Base-by-base conservation (phyloP, 2,113 vertebrate species). In the Micromys minutus region DNA sequence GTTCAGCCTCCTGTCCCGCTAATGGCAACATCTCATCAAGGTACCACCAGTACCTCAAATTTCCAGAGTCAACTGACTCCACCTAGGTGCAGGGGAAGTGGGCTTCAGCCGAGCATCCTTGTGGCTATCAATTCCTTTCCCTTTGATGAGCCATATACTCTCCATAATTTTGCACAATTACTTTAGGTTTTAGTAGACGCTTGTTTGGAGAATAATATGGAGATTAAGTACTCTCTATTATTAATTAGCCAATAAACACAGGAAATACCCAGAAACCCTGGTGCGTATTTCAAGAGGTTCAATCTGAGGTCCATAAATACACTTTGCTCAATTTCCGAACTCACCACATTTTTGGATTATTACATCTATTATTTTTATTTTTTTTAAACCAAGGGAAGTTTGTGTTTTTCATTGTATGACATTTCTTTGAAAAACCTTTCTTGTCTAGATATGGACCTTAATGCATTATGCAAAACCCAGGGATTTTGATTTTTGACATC, bases 401-500 rank as follows among this genome's bases (percentile, higher is more conserved):
- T 98, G 96, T 97, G 97, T 93, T 98, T 98, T 98, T 98, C 96
- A 98, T 98, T 98, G 98, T 95, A 98, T 98, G 98, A 98, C 98
- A 98, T 97, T 98, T 97, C 98, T 98, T 98, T 99, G 98, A 98
- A 98, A 98, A 98, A 98, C 98, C 97, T 98, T 98, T 98, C 98
- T 96, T 97, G 98, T 98, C 98, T 98, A 97, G 98, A 98, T 98
- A 97, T 98, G 98, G 98, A 98, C 98, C 97, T 98, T 98, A 98
- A 99, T 99, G 98, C 98, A 99, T 99, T 99, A 99, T 99, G 98
- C 98, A 99, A 99, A 99, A 98, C 98, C 98, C 97, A 97, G 97
- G 98, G 98, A 99, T 98, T 98, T 98, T 98, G 98, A 98, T 99
- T 99, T 99, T 98, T 99, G 98, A 99, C 98, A 98, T 80, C 98